Evolutionary conservation across 2,888 invertebrate genomes (phyloP).

Genomic region (Scaptodrosophila latifasciaeformis): DNA sequence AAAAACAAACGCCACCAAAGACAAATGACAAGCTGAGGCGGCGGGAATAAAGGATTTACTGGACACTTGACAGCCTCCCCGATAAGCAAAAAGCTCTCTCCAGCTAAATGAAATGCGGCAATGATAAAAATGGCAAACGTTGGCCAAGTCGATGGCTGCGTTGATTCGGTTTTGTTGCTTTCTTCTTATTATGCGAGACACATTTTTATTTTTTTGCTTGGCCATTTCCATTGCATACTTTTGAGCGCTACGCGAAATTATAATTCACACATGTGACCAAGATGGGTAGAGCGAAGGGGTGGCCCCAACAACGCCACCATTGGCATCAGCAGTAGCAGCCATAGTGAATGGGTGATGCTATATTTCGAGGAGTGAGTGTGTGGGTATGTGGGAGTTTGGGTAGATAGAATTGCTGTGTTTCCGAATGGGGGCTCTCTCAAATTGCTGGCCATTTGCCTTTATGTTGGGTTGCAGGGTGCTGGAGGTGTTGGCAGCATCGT

Average conservation of each 20-base stretch:
- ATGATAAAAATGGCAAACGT: conserved; percentile 23
- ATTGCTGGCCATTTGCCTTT: conserved; percentile 34
- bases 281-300: too few relatives aligned
- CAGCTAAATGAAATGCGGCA: conserved; percentile 54
- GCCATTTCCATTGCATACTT: conserved; percentile 50
- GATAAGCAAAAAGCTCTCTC: conserved; percentile 62
- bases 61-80: conserved; percentile 62
- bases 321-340: too few relatives aligned
- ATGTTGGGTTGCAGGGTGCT: neutral
- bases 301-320: too few relatives aligned
- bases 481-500: conserved; percentile 23
- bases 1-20: conserved; percentile 45
- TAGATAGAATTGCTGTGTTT: too few relatives aligned
- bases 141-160: conserved; percentile 26
- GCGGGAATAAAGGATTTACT: conserved; percentile 29
- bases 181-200: conserved; percentile 55
- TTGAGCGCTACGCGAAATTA: conserved; percentile 67
- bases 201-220: conserved; percentile 27
- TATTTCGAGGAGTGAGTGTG: conserved; percentile 10
- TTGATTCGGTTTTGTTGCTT: conserved; percentile 14
- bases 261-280: conserved; percentile 69
- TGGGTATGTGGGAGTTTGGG: conserved; percentile 19
- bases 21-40: neutral
- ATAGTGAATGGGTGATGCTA: conserved; percentile 4
- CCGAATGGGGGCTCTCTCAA: too few relatives aligned